Evolutionary conservation across 1,140 invertebrate species (phyloP).

Genomic region (Aphidius ervi): DNA sequence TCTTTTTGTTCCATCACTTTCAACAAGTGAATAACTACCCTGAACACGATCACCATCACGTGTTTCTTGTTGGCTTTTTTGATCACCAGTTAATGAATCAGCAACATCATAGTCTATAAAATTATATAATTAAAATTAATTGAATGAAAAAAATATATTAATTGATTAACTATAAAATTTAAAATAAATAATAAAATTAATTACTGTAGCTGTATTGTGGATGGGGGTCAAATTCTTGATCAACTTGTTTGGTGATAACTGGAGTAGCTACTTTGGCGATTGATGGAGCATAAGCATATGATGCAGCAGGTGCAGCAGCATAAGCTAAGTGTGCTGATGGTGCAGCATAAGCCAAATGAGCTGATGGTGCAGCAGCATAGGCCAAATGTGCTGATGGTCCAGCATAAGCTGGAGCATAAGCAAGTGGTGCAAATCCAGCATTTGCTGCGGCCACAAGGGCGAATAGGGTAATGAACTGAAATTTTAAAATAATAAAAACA

Average conservation of each 20-base stretch:
- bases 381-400: no score
- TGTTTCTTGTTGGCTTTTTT: slow-evolving; percentile 14
- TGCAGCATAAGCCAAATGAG: not conserved
- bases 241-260: slow-evolving; percentile 13
- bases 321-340: slow-evolving; percentile 2
- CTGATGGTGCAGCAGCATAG: not conserved
- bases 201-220: slow-evolving; percentile 19
- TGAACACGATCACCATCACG: slow-evolving; percentile 23
- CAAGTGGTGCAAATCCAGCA: not conserved
- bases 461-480: not conserved
- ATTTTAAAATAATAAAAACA: not conserved
- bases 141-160: not conserved
- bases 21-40: slow-evolving; percentile 20
- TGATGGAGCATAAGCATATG: slow-evolving; percentile 14
- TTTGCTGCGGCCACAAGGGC: not conserved
- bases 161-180: not conserved
- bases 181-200: slow-evolving; percentile 7
- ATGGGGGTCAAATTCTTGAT: slow-evolving; percentile 14
- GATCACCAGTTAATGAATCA: slow-evolving; percentile 38
- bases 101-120: slow-evolving; percentile 22
- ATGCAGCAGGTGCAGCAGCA: not conserved
- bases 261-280: slow-evolving; percentile 16
- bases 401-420: no score
- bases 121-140: not conserved
- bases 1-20: slow-evolving; percentile 18